Evolutionary conservation across 2,888 invertebrate genomes (phyloP).

Genomic region (Automeris io): DNA sequence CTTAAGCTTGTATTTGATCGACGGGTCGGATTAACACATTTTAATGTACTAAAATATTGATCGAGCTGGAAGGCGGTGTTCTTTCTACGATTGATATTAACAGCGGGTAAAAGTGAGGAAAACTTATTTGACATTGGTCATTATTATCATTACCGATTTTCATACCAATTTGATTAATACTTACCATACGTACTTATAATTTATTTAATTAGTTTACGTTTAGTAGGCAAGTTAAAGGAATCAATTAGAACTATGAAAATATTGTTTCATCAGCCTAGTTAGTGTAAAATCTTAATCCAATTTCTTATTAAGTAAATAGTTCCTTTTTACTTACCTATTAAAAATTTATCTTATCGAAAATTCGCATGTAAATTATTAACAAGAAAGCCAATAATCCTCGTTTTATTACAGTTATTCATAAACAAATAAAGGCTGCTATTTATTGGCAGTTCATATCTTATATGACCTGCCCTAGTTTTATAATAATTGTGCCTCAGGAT

Average conservation of each 20-base stretch:
- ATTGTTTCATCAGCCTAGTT: too few relatives aligned
- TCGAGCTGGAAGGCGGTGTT: conserved; percentile 35
- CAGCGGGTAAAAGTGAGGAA: conserved; percentile 13
- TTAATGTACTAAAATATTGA: conserved; percentile 46
- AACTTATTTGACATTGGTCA: too few relatives aligned
- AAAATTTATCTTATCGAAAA: background rate
- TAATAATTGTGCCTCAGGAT: background rate
- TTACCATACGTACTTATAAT: too few relatives aligned
- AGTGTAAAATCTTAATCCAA: too few relatives aligned
- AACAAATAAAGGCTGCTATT: background rate
- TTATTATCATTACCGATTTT: too few relatives aligned
- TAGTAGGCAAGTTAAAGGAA: too few relatives aligned
- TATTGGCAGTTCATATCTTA: background rate
- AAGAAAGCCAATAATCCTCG: background rate
- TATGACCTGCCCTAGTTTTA: background rate
- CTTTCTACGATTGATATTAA: conserved; percentile 15
- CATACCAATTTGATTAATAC: too few relatives aligned
- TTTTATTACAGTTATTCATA: background rate
- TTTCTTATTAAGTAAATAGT: too few relatives aligned
- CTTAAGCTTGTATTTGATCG: conserved; percentile 4
- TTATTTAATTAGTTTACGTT: too few relatives aligned
- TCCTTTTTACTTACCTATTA: too few relatives aligned
- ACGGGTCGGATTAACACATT: conserved; percentile 29
- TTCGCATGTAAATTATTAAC: background rate
- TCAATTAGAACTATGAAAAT: too few relatives aligned